Conservation (phyloP, 1,140 invertebrate species). For the Papilio polyxenes region DNA sequence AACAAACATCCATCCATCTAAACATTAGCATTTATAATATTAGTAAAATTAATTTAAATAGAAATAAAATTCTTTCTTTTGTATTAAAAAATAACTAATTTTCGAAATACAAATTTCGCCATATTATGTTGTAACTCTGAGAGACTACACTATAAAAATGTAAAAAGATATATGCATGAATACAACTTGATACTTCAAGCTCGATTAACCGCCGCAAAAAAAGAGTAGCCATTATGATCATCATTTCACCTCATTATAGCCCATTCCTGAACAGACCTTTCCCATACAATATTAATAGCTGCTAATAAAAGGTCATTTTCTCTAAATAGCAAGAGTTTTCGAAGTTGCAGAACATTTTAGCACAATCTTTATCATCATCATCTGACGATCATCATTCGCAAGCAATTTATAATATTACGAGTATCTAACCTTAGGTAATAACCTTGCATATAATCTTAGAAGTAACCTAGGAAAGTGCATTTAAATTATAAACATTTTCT, state of each 20-base stretch:
- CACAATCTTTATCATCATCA: background rate
- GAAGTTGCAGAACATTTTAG: background rate
- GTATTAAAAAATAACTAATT: too few species aligned
- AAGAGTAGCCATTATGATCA: conserved; percentile 17
- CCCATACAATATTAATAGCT: conserved; percentile 15
- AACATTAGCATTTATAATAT: too few species aligned
- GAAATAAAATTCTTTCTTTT: too few species aligned
- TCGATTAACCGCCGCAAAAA: conserved; percentile 20
- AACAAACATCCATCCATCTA: too few species aligned
- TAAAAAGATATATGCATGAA: conserved; percentile 1
- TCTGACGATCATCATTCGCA: background rate
- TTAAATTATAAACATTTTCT: background rate
- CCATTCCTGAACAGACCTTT: conserved; percentile 14
- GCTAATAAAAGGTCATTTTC: conserved; percentile 23
- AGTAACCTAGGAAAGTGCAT: background rate
- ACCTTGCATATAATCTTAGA: background rate
- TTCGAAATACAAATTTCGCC: background rate
- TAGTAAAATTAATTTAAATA: too few species aligned
- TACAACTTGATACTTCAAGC: background rate
- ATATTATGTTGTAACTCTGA: background rate
- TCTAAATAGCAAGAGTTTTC: background rate
- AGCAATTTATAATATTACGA: background rate
- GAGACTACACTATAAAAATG: background rate
- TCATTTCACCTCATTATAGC: conserved; percentile 24
- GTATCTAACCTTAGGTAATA: background rate